These are phyloP conservation scores for Drosophila bocki DNA, from an alignment of 1,140 invertebrate genomes.

Conservation along the genomic window DNA sequence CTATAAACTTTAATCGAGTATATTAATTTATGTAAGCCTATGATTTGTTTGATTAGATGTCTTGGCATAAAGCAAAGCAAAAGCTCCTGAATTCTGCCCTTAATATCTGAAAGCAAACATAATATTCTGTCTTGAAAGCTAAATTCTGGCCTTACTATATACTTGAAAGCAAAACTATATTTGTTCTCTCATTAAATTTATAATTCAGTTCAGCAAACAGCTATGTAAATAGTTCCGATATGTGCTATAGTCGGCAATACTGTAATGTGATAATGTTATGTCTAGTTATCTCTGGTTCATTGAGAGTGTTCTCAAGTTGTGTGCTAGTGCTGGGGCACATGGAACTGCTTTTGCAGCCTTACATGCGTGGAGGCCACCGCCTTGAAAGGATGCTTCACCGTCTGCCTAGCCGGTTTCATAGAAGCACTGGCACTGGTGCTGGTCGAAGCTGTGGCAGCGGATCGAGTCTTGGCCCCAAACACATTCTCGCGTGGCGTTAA, in stretches of 20 bases:
- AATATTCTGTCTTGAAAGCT: background rate
- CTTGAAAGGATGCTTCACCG: slow-evolving; percentile 77
- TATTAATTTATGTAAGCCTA: background rate
- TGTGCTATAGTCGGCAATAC: slow-evolving; percentile 13
- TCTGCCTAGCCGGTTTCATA: slow-evolving; percentile 50
- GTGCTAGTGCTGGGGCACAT: slow-evolving; percentile 76
- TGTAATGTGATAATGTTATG: slow-evolving; percentile 29
- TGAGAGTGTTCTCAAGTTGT: background rate
- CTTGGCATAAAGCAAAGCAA: too few relatives aligned
- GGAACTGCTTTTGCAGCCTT: slow-evolving; percentile 78
- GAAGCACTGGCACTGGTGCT: slow-evolving; percentile 12
- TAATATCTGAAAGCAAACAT: background rate
- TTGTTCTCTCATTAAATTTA: background rate
- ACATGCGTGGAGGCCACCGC: slow-evolving; percentile 78
- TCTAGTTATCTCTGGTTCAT: background rate
- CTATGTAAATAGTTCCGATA: slow-evolving; percentile 1
- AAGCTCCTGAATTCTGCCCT: background rate
- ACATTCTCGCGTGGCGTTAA: slow-evolving; percentile 57
- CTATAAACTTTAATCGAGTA: background rate
- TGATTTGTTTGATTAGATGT: background rate
- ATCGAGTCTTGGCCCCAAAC: slow-evolving; percentile 54
- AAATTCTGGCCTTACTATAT: background rate
- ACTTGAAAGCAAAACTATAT: background rate
- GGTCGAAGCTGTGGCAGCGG: slow-evolving; percentile 5
- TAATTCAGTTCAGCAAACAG: slow-evolving; percentile 14